Conservation (phyloP, 2,888 invertebrate genomes). For the Temnothorax unifasciatus region DNA sequence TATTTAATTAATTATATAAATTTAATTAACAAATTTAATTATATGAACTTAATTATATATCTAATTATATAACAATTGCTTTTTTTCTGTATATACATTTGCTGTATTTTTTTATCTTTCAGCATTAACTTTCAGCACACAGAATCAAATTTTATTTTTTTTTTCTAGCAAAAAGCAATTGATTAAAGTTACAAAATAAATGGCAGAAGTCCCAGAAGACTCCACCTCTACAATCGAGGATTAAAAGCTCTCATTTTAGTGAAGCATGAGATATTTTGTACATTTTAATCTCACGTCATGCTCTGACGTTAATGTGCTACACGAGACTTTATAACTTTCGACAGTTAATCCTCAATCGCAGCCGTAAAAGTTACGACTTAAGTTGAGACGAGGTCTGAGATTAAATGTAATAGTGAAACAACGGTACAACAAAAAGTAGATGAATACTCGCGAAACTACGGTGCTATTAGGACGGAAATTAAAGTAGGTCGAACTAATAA, state of each 20-base stretch:
- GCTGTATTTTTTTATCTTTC: background rate
- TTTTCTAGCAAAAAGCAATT: background rate
- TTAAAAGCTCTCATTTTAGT: background rate
- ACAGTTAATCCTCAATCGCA: conserved; percentile 5
- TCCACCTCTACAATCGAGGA: background rate
- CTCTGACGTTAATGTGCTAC: background rate
- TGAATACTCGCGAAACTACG: background rate
- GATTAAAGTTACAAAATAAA: background rate
- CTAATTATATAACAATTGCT: background rate
- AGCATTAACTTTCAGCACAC: background rate
- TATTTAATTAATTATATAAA: background rate
- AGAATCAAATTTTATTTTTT: background rate
- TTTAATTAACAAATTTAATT: background rate
- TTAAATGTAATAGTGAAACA: background rate
- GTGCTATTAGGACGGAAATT: background rate
- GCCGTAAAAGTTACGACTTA: background rate
- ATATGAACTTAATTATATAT: background rate
- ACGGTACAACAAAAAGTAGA: background rate
- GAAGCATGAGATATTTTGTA: background rate
- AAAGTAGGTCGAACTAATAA: background rate
- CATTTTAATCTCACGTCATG: background rate
- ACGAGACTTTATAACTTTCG: background rate
- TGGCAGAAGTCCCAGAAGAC: background rate
- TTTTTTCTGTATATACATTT: background rate
- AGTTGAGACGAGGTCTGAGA: background rate